phyloP scores from a whole-genome alignment of 23 tunicate genomes.

The Corella eumyota region DNA sequence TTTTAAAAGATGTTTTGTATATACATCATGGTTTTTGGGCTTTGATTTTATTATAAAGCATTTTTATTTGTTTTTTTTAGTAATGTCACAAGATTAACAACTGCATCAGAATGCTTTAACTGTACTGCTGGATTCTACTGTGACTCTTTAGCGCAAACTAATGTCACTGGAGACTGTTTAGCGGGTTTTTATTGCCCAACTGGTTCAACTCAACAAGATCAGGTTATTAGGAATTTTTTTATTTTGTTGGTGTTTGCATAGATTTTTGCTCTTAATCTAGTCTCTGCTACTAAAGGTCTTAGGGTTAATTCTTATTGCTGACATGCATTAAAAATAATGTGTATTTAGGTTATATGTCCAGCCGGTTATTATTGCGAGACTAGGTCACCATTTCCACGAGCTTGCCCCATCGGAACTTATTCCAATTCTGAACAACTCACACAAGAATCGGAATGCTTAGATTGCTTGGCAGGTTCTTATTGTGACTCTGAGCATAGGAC shows the following conservation, averaged over 20 bases:
- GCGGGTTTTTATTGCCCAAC: constrained; percentile 74
- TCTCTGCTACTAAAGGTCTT: neutral
- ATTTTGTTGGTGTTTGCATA: neutral
- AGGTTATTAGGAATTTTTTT: constrained; percentile 19
- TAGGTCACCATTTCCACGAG: constrained; percentile 10
- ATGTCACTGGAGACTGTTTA: constrained; percentile 40
- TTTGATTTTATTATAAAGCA: too few relatives aligned
- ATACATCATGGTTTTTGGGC: too few relatives aligned
- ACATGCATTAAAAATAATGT: neutral
- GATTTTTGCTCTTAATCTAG: neutral
- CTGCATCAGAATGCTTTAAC: constrained; percentile 40
- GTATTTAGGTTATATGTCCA: constrained; percentile 43
- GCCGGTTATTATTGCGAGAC: constrained; percentile 53
- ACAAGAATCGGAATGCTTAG: constrained; percentile 23
- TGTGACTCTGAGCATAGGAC: constrained; percentile 45
- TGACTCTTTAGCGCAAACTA: constrained; percentile 37
- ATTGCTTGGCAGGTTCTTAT: constrained; percentile 70
- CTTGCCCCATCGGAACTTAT: constrained; percentile 60
- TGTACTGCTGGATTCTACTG: constrained; percentile 91
- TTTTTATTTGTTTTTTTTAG: too few relatives aligned
- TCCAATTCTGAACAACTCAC: constrained; percentile 27
- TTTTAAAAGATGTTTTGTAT: too few relatives aligned
- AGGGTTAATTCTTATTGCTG: neutral
- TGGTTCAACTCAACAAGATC: constrained; percentile 34
- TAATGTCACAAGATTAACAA: too few relatives aligned